Conservation (phyloP, 2,113 vertebrate genomes). For the Corythaeola cristata region DNA sequence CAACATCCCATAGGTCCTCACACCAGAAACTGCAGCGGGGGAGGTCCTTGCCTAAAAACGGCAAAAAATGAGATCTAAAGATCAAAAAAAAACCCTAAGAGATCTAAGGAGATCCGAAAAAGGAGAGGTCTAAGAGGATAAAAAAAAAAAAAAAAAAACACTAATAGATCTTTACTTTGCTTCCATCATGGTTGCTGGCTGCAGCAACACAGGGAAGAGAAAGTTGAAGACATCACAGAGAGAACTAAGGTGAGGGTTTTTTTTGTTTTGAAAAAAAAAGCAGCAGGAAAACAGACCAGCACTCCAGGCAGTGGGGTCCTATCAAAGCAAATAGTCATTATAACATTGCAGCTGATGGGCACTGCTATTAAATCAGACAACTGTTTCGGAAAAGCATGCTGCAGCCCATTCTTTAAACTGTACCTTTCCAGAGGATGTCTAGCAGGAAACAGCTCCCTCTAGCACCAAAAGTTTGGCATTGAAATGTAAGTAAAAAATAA, state of each 20-base stretch:
- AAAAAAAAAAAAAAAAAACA: too few relatives aligned
- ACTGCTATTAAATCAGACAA: neutral
- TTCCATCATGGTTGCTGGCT: neutral
- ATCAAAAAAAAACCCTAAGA: neutral
- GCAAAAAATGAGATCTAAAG: neutral
- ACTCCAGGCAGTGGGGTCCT: neutral
- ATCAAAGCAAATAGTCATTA: neutral
- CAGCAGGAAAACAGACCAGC: neutral
- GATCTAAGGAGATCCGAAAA: neutral
- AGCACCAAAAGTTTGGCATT: neutral
- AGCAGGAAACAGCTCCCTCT: conserved; percentile 60
- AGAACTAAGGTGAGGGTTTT: neutral
- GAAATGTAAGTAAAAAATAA: neutral
- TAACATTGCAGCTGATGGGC: neutral
- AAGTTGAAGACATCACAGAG: neutral
- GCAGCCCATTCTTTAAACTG: neutral
- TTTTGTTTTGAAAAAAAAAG: neutral
- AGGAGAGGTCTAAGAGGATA: too few relatives aligned
- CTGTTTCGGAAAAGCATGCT: neutral
- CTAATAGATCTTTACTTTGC: neutral
- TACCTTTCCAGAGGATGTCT: neutral
- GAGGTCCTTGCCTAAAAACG: too few relatives aligned
- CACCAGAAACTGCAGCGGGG: neutral
- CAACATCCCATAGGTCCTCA: neutral
- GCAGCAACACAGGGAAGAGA: neutral